Percentiles rank a stretch among this genome's conserved stretches.
Evolutionary conservation across 2,113 vertebrate genomes (phyloP).

Genomic region (Callipepla squamata): DNA sequence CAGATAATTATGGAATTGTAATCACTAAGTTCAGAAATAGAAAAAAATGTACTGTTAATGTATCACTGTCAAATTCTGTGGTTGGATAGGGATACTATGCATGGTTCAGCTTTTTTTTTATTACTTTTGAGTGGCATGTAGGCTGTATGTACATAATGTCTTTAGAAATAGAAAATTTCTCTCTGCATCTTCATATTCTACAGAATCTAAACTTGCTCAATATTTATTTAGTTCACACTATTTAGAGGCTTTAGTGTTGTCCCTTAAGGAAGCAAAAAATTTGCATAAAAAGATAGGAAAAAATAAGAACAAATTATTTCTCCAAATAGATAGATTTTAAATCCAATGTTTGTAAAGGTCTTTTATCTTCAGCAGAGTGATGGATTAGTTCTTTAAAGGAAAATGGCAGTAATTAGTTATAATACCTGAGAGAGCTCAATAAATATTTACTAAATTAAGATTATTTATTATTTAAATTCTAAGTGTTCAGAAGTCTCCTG

Average conservation of each 20-base stretch:
- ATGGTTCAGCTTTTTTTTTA: background rate
- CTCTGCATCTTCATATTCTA: background rate
- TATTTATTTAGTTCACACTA: background rate
- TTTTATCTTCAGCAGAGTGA: conserved; percentile 45
- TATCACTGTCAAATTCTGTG: background rate
- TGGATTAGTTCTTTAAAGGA: conserved; percentile 49
- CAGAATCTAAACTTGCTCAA: background rate
- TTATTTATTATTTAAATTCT: conserved; percentile 40
- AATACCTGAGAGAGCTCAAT: conserved; percentile 61
- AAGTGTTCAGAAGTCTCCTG: background rate
- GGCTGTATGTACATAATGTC: background rate
- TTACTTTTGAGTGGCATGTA: background rate
- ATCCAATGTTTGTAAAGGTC: conserved; percentile 39
- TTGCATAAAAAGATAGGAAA: background rate
- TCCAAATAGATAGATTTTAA: conserved; percentile 33
- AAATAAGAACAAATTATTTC: conserved; percentile 50
- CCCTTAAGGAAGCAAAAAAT: conserved; percentile 11
- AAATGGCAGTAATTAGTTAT: conserved; percentile 52
- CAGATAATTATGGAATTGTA: background rate
- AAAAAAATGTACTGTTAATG: background rate
- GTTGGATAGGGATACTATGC: background rate
- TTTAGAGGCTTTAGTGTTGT: conserved; percentile 10
- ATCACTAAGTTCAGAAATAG: background rate
- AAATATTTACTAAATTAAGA: conserved; percentile 52
- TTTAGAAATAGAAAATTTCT: background rate